phyloP scores from a whole-genome alignment of 2,113 vertebrate species.

The Tringa solitaria region DNA sequence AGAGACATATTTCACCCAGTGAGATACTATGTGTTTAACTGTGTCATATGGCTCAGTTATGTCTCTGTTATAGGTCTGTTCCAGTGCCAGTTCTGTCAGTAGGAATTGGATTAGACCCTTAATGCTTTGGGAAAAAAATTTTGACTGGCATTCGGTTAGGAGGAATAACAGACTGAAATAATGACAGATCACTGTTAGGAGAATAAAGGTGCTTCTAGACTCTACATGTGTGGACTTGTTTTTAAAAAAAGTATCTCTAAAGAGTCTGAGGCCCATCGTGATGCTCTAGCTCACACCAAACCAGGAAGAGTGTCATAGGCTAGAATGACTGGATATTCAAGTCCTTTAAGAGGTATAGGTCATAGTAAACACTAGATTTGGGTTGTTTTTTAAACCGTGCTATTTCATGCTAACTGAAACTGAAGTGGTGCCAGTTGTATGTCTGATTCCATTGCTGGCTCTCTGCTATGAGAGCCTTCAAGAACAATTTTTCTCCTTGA shows the following conservation, averaged over 20 bases:
- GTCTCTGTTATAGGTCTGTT: not conserved
- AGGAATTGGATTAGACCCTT: not conserved
- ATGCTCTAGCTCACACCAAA: not conserved
- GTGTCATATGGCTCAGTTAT: not conserved
- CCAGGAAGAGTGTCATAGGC: not conserved
- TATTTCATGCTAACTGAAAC: conserved; percentile 17
- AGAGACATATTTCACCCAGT: not conserved
- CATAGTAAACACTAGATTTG: not conserved
- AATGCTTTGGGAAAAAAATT: not conserved
- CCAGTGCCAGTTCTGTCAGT: not conserved
- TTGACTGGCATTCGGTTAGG: not conserved
- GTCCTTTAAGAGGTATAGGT: not conserved
- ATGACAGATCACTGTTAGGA: not conserved
- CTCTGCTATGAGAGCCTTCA: not conserved
- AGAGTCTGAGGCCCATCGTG: not conserved
- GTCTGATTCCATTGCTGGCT: conserved; percentile 13
- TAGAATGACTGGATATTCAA: not conserved
- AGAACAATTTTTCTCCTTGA: conserved; percentile 29
- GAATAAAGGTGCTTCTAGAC: not conserved
- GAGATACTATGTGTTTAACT: not conserved
- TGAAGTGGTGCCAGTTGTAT: conserved; percentile 1
- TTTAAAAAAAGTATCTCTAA: not conserved
- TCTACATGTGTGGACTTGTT: not conserved
- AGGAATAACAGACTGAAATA: not conserved
- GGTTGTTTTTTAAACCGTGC: conserved; percentile 19